A percentile compares a stretch with the other conserved stretches of the same genome.
Evolutionary conservation across 2,113 vertebrate species (phyloP).

Genomic region (Psophia crepitans): DNA sequence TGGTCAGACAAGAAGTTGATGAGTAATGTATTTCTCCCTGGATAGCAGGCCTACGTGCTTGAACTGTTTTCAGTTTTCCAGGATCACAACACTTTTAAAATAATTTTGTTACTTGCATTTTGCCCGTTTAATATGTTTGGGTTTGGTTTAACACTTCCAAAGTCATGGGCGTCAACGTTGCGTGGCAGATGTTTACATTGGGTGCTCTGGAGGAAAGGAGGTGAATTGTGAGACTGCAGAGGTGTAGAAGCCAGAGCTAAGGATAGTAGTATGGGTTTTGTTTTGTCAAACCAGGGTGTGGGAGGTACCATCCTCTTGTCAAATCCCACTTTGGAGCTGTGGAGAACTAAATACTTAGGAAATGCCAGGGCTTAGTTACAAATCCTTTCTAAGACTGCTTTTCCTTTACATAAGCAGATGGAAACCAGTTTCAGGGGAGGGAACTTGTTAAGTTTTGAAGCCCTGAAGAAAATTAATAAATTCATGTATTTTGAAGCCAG

Average conservation of each 20-base stretch:
- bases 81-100: not conserved
- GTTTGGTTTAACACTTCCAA: not conserved
- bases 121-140: not conserved
- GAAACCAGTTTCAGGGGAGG: constrained; percentile 12
- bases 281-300: not conserved
- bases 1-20: not conserved
- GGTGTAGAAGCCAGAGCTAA: not conserved
- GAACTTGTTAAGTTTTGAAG: constrained; percentile 10
- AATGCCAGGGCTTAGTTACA: constrained; percentile 30
- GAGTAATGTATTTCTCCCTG: not conserved
- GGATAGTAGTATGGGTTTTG: not conserved
- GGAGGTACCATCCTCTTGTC: not conserved
- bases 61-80: not conserved
- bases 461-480: constrained; percentile 37
- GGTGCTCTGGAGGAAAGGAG: not conserved
- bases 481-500: not conserved
- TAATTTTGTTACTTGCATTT: not conserved
- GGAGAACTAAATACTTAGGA: not conserved
- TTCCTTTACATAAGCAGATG: constrained; percentile 24
- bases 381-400: constrained; percentile 28
- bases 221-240: not conserved
- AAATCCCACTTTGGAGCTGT: not conserved
- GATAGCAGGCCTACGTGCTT: not conserved
- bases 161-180: rapidly evolving
- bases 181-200: not conserved